Percentiles rank a stretch among this genome's conserved stretches.
These are phyloP conservation scores for Phortica okadai DNA, from an alignment of 2,888 invertebrate species.

Conservation along the genomic window DNA sequence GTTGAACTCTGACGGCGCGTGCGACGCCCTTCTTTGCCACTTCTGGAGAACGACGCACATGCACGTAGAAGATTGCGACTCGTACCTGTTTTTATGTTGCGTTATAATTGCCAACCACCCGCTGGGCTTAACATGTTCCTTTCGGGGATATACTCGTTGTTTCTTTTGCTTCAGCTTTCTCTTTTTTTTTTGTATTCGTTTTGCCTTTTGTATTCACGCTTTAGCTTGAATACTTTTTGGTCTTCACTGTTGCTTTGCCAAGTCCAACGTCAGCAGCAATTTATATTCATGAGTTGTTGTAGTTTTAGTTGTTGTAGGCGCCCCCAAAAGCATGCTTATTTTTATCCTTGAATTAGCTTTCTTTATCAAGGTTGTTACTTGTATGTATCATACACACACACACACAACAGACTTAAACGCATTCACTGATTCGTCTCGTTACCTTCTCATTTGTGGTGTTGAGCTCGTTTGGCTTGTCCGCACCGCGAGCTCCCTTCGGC, in stretches of 20 bases:
- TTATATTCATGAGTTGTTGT: slow-evolving; percentile 69
- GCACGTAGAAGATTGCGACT: background rate
- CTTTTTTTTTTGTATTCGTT: slow-evolving; percentile 14
- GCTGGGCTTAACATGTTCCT: slow-evolving; percentile 48
- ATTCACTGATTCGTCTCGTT: slow-evolving; percentile 32
- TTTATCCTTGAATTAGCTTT: slow-evolving; percentile 68
- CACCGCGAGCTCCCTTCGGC: slow-evolving; percentile 14
- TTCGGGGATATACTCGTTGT: background rate
- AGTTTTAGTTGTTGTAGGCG: background rate
- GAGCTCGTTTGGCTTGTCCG: background rate
- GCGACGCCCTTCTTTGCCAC: background rate
- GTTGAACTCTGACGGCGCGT: background rate
- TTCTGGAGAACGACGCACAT: background rate
- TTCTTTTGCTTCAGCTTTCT: slow-evolving; percentile 22
- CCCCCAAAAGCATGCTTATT: slow-evolving; percentile 65
- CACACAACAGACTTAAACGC: slow-evolving; percentile 13
- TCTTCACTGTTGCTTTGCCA: slow-evolving; percentile 19
- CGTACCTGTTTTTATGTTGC: slow-evolving; percentile 27
- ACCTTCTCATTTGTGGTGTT: slow-evolving; percentile 35
- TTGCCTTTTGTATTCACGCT: slow-evolving; percentile 20
- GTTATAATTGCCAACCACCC: slow-evolving; percentile 65
- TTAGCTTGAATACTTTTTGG: slow-evolving; percentile 43
- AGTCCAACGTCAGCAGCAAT: slow-evolving; percentile 55
- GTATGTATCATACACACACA: slow-evolving; percentile 17
- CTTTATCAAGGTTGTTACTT: slow-evolving; percentile 60